Evolutionary conservation across 2,113 vertebrate genomes (phyloP).

Genomic region (Callipepla squamata): DNA sequence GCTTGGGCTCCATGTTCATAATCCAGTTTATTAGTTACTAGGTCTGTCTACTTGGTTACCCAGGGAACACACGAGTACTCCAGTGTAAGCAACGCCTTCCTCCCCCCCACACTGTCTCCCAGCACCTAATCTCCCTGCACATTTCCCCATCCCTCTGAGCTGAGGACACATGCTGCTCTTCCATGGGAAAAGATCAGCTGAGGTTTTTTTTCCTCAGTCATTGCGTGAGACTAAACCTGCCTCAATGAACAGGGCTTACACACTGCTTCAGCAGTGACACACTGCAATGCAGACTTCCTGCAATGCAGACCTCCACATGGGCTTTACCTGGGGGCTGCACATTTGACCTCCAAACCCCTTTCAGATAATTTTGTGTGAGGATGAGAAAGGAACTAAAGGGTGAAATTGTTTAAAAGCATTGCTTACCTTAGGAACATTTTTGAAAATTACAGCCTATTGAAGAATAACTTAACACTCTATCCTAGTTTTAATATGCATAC

Average conservation of each 20-base stretch:
- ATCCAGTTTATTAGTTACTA: not conserved
- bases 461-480: not conserved
- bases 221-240: not conserved
- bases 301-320: not conserved
- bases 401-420: not conserved
- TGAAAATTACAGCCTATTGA: not conserved
- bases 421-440: not conserved
- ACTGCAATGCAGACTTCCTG: not conserved
- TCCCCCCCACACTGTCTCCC: not conserved
- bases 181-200: not conserved
- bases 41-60: not conserved
- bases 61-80: not conserved
- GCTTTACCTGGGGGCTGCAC: not conserved
- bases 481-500: not conserved
- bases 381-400: not conserved
- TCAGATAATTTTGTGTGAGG: not conserved
- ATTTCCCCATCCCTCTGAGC: accelerated
- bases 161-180: not conserved
- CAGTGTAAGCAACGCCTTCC: not conserved
- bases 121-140: not conserved
- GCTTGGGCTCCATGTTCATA: not conserved
- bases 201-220: not conserved
- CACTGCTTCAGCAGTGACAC: not conserved
- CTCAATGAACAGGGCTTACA: accelerated
- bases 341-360: not conserved